Conservation (phyloP, 2,797 vertebrate genomes). For the Tauraco hartlaubi region DNA sequence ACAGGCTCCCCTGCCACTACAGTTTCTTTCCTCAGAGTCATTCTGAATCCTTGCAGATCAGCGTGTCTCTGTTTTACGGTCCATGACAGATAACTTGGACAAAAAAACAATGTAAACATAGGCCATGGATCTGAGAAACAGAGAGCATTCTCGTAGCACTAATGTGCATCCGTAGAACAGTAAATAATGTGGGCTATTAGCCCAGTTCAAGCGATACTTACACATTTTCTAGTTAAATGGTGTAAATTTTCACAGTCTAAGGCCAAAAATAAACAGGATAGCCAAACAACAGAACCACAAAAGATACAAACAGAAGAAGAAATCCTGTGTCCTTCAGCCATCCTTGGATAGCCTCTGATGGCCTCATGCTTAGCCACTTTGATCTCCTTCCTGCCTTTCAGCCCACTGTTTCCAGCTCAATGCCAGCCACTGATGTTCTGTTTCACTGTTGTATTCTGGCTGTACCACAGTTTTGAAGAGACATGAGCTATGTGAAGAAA, state of each 20-base stretch:
- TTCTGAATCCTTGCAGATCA: not conserved
- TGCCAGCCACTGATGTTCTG: not conserved
- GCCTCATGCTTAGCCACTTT: not conserved
- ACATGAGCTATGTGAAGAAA: not conserved
- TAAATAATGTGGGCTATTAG: not conserved
- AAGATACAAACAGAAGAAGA: not conserved
- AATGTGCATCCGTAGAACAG: fast-evolving
- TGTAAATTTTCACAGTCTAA: not conserved
- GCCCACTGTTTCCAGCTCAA: not conserved
- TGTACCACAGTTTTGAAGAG: not conserved
- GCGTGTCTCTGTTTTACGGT: not conserved
- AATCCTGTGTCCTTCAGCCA: not conserved
- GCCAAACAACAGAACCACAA: not conserved
- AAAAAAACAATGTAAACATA: not conserved
- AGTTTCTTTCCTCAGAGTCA: not conserved
- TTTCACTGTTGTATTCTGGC: not conserved
- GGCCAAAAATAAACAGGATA: not conserved
- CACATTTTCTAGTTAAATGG: not conserved
- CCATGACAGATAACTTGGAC: not conserved
- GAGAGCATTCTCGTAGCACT: not conserved
- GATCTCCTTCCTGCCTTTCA: not conserved
- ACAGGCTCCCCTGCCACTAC: not conserved
- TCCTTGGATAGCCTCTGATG: not conserved
- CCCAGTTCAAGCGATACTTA: not conserved
- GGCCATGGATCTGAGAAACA: not conserved